Conservation (phyloP, 2,113 vertebrate species). For the Phoenicopterus ruber region DNA sequence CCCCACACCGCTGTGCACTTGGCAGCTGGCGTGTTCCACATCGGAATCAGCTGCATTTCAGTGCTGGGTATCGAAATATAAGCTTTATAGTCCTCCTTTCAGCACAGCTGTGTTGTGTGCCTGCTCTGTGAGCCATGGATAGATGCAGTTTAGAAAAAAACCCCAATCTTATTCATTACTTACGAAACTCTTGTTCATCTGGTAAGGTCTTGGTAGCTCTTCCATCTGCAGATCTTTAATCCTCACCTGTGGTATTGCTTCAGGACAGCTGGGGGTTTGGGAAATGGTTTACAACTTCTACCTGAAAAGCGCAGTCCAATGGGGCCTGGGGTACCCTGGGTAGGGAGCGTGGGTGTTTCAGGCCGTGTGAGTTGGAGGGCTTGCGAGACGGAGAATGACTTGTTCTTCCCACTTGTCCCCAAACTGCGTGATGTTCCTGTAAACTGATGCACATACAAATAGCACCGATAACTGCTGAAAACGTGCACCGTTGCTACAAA, state of each 20-base stretch:
- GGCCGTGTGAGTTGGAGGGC: neutral
- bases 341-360: neutral
- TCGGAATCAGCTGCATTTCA: neutral
- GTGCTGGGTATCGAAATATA: neutral
- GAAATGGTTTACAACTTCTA: neutral
- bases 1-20: neutral
- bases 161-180: neutral
- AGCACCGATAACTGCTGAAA: neutral
- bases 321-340: neutral
- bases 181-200: neutral
- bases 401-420: neutral
- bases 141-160: neutral
- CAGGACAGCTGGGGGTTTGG: neutral
- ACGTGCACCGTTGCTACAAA: neutral
- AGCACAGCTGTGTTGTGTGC: neutral
- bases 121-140: neutral
- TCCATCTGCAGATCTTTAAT: neutral
- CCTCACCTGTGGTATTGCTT: fast-evolving
- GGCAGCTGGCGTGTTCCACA: neutral
- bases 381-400: constrained; percentile 14
- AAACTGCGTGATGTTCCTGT: neutral
- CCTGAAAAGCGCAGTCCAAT: neutral
- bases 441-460: neutral
- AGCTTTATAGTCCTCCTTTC: neutral
- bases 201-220: neutral